Conservation (phyloP, 1,140 invertebrate species). For the Bombus polaris region DNA sequence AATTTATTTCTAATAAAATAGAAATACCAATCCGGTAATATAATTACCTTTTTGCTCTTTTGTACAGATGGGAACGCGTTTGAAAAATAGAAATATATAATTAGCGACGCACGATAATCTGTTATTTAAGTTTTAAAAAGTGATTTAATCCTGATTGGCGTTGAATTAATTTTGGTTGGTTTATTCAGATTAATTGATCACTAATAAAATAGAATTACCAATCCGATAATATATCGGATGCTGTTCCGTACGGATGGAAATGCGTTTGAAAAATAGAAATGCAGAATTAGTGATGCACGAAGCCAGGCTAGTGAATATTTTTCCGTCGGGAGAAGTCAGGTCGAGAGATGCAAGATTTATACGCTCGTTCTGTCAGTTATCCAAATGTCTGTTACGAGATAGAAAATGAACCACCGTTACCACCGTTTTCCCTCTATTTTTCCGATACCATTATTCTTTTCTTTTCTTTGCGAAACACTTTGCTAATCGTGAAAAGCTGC, state of each 20-base stretch:
- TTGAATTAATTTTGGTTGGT: rapidly evolving
- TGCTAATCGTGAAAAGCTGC: neutral
- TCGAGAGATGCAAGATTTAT: neutral
- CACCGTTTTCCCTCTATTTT: neutral
- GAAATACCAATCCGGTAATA: rapidly evolving
- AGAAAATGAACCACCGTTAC: neutral
- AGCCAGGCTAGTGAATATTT: neutral
- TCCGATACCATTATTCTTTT: neutral
- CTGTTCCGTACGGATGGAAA: neutral
- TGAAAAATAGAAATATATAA: neutral
- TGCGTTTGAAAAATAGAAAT: neutral
- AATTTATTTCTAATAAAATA: neutral
- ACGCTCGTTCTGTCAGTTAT: neutral
- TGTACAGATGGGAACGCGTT: neutral
- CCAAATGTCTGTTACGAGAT: neutral
- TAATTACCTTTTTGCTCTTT: neutral
- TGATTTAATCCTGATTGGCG: no score
- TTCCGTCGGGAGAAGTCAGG: neutral
- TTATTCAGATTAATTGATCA: no score
- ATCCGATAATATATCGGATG: rapidly evolving
- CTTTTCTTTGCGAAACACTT: neutral
- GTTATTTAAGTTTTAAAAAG: no score
- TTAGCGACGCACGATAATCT: neutral
- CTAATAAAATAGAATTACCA: neutral
- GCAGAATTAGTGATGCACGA: neutral